phyloP scores from a whole-genome alignment of 2,888 invertebrate genomes.

The Euplagia quadripunctaria region DNA sequence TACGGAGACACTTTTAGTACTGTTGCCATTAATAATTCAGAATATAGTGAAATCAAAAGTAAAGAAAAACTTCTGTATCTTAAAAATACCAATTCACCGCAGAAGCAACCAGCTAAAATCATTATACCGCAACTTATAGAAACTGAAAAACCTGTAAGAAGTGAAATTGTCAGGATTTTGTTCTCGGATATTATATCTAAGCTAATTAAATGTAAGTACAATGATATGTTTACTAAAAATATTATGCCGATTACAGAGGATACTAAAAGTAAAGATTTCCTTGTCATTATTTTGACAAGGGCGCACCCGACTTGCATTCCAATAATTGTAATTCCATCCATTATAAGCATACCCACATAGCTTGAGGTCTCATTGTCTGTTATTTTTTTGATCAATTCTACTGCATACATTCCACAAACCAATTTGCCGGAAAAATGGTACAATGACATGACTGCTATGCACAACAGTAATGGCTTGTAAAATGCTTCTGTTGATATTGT shows the following conservation, averaged over 20 bases:
- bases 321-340: conserved; percentile 56
- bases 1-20: conserved; percentile 47
- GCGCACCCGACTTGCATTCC: conserved; percentile 60
- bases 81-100: conserved; percentile 48
- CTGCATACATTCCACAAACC: conserved; percentile 28
- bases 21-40: conserved; percentile 33
- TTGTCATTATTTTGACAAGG: conserved; percentile 49
- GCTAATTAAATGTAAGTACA: conserved; percentile 59
- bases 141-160: conserved; percentile 55
- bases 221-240: conserved; percentile 55
- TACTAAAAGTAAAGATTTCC: conserved; percentile 50
- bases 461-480: conserved; percentile 43
- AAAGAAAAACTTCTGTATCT: conserved; percentile 44
- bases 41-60: conserved; percentile 37
- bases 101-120: conserved; percentile 48
- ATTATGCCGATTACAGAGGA: conserved; percentile 47
- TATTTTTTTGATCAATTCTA: conserved; percentile 47
- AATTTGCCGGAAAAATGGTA: conserved; percentile 37
- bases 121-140: conserved; percentile 55
- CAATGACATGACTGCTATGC: conserved; percentile 36
- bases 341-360: conserved; percentile 55
- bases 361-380: conserved; percentile 46
- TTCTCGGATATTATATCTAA: conserved; percentile 47
- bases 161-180: conserved; percentile 45
- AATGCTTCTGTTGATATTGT: conserved; percentile 43